Evolutionary conservation across 2,888 invertebrate genomes (phyloP).

Genomic region (Pandemis cinnamomeana): DNA sequence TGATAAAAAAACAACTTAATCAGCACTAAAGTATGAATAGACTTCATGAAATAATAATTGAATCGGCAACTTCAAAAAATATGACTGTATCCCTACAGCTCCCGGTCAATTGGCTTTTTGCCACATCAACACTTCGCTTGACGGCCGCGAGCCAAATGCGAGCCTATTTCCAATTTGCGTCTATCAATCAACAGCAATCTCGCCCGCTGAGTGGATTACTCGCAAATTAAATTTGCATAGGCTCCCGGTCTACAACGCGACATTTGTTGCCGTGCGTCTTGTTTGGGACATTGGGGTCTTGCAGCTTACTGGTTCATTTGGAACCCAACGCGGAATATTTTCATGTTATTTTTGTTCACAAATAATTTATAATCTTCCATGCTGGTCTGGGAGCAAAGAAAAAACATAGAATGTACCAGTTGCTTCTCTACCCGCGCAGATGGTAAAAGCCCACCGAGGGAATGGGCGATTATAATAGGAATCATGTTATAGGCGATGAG

Average conservation of each 20-base stretch:
- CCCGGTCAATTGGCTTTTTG: constrained; percentile 48
- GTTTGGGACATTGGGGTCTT: constrained; percentile 53
- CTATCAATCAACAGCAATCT: constrained; percentile 89
- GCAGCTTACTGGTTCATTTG: neutral
- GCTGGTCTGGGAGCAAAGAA: too few relatives aligned
- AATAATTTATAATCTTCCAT: too few relatives aligned
- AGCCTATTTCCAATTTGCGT: constrained; percentile 87
- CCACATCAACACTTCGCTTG: constrained; percentile 52
- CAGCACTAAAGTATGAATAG: too few relatives aligned
- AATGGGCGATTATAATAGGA: too few relatives aligned
- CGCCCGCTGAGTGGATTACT: constrained; percentile 88
- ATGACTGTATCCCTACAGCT: neutral
- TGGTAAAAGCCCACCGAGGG: too few relatives aligned
- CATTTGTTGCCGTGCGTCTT: constrained; percentile 59
- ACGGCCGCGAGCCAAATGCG: constrained; percentile 57
- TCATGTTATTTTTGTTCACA: too few relatives aligned
- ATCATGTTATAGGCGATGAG: too few relatives aligned
- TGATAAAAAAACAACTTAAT: too few relatives aligned
- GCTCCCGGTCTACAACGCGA: constrained; percentile 67
- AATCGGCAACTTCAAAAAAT: neutral
- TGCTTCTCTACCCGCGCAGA: too few relatives aligned
- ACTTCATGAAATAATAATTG: too few relatives aligned
- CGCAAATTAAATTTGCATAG: constrained; percentile 89
- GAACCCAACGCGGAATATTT: too few relatives aligned
- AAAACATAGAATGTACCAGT: too few relatives aligned